phyloP scores from a whole-genome alignment of 2,797 vertebrate genomes.

The Melanotaenia maccullochi region DNA sequence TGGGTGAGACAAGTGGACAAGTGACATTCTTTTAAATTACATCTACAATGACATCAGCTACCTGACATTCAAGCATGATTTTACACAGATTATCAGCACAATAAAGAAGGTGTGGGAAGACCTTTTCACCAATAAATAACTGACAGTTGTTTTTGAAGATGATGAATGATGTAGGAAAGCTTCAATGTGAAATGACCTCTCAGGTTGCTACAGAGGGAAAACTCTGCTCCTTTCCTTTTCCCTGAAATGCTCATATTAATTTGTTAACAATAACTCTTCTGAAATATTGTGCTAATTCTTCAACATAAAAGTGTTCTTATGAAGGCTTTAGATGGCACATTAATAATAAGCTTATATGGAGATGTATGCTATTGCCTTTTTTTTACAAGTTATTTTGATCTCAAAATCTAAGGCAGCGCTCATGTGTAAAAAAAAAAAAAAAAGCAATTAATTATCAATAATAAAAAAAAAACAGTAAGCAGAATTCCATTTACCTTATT shows the following conservation, averaged over 20 bases:
- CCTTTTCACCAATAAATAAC: slow-evolving; percentile 34
- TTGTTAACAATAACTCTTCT: background rate
- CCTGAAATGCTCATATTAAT: background rate
- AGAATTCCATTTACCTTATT: too few relatives aligned
- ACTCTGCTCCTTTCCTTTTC: slow-evolving; percentile 10
- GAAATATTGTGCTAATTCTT: background rate
- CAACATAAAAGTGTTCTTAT: too few relatives aligned
- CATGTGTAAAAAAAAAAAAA: too few relatives aligned
- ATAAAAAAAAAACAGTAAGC: too few relatives aligned
- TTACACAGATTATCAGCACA: slow-evolving; percentile 5
- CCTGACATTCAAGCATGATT: slow-evolving; percentile 33
- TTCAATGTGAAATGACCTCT: slow-evolving; percentile 35
- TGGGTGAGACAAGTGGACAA: slow-evolving; percentile 44
- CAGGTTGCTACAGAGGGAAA: slow-evolving; percentile 27
- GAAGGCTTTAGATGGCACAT: background rate
- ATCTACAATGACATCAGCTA: slow-evolving; percentile 48
- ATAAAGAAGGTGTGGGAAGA: slow-evolving; percentile 19
- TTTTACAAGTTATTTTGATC: too few relatives aligned
- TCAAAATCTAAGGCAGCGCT: too few relatives aligned
- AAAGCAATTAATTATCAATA: too few relatives aligned
- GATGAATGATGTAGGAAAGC: slow-evolving; percentile 31
- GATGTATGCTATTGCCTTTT: too few relatives aligned
- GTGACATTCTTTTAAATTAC: slow-evolving; percentile 69
- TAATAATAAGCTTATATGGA: background rate
- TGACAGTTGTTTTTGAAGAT: slow-evolving; percentile 55